These are phyloP conservation scores for Sylvilagus floridanus DNA, from an alignment of 2,797 vertebrate species.

Conservation along the genomic window DNA sequence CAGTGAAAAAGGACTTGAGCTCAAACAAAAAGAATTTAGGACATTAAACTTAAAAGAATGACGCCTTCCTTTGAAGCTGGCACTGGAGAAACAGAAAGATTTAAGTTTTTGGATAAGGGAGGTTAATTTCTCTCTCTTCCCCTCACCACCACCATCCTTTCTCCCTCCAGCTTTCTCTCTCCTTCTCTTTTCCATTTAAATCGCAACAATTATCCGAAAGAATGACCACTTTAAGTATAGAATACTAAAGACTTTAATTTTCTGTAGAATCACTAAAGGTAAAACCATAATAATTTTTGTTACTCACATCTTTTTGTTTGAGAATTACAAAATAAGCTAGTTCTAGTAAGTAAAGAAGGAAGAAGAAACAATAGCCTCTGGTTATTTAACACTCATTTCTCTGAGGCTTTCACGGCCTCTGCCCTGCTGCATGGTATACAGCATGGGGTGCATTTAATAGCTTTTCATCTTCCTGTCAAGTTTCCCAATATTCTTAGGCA, in stretches of 20 bases:
- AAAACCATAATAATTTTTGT: slow-evolving; percentile 20
- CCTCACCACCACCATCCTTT: neutral
- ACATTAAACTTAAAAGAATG: slow-evolving; percentile 43
- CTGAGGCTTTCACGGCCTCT: neutral
- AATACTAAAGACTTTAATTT: slow-evolving; percentile 21
- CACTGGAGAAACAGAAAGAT: neutral
- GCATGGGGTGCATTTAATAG: neutral
- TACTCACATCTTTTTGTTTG: neutral
- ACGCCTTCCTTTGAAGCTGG: neutral
- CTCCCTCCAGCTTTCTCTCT: too few relatives aligned
- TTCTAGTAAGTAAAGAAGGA: neutral
- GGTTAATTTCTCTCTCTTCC: neutral
- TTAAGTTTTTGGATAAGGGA: neutral
- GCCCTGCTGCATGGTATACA: neutral
- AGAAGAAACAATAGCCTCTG: neutral
- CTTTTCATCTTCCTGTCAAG: neutral
- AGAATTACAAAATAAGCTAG: neutral
- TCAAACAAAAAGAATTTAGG: slow-evolving; percentile 47
- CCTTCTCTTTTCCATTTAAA: neutral
- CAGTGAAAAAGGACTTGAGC: slow-evolving; percentile 24
- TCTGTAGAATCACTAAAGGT: neutral
- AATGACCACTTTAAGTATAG: slow-evolving; percentile 22
- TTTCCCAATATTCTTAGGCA: neutral
- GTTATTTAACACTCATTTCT: neutral
- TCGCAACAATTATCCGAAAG: neutral